Base-by-base conservation (phyloP, 2,888 invertebrate species). In the Trisateles emortualis region DNA sequence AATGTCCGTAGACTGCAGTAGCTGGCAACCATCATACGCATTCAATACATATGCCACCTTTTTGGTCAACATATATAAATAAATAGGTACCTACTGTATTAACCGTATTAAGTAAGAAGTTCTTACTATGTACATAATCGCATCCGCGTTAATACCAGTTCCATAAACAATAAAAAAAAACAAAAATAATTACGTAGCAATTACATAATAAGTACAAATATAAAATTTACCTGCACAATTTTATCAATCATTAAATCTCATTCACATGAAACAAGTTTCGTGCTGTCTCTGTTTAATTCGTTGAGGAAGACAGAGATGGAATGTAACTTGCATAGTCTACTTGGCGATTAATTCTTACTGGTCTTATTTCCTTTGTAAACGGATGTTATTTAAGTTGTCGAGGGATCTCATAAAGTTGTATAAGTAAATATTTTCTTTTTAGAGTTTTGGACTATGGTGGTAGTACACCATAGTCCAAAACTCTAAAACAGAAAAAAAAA, bases 331-430 rank as follows among this genome's bases (percentile, higher is more conserved):
- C 26, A 8, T 6, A 19, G 5, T 19, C 5, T 8, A 8, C 26
- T 6, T 26, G 8, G 26, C 26, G 9, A 1, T 26, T 26, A 8
- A 14, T 16, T 1, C 14, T 16, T 30, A 30, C 13, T 9, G 9
- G 5, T 19, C 0, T 9, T 17, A 19, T 19, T 36, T 36, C 19
- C 17, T 19, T 36, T 36, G 5, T 1, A 36, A 19, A 36, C 36
- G 19, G 36, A 36, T 19, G n/a, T 19, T 43, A 43, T 44, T 33
- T 9, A 3, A n/a, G 24, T 24, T 8, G n/a, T n/a, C n/a, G n/a
- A n/a, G 19, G 19, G 19, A 26, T 26, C 9, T 6, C 8, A 8
- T 26, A 26, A 26, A 26, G 5, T 26, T 26, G 26, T 6, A 26
- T 26, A 6, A 3, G 2, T 22, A 2, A 3, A 22, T 22, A 22